phyloP scores from a whole-genome alignment of 2,888 invertebrate genomes.

The Hemistola chrysoprasaria region DNA sequence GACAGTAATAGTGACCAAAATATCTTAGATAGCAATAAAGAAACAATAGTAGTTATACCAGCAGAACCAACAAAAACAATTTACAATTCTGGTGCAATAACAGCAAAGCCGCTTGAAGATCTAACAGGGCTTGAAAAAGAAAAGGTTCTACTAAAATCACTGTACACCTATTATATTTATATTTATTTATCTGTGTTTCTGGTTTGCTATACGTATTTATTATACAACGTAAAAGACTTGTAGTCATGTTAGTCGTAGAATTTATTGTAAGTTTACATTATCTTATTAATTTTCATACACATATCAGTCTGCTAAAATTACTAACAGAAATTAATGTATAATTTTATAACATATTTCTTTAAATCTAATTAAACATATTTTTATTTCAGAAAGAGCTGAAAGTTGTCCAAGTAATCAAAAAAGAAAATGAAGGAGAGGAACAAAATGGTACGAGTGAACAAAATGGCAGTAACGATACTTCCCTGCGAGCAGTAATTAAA shows the following conservation, averaged over 20 bases:
- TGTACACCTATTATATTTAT: constrained; percentile 68
- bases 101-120: constrained; percentile 43
- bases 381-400: constrained; percentile 68
- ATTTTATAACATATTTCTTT: neutral
- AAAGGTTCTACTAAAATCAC: constrained; percentile 73
- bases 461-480: constrained; percentile 52
- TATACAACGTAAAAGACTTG: constrained; percentile 57
- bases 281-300: constrained; percentile 10
- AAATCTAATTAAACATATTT: constrained; percentile 10
- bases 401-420: constrained; percentile 51
- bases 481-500: constrained; percentile 58
- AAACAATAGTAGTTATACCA: constrained; percentile 8
- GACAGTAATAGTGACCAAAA: constrained; percentile 5
- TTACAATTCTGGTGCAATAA: constrained; percentile 22
- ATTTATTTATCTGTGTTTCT: constrained; percentile 65
- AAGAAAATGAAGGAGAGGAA: constrained; percentile 52
- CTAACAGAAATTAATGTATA: constrained; percentile 1
- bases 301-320: constrained; percentile 19
- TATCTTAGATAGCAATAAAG: constrained; percentile 8
- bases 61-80: constrained; percentile 13
- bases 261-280: constrained; percentile 49
- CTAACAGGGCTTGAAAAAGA: constrained; percentile 48
- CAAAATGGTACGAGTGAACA: constrained; percentile 51
- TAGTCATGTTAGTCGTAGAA: constrained; percentile 40
- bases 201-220: constrained; percentile 63